Evolutionary conservation across 1,140 invertebrate genomes (phyloP).

Genomic region (Drosophila melanogaster): Release_6_plus_ISO1_MT NT_033777.3:29400001-29400500

Average conservation of each 20-base stretch:
- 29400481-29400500: neutral
- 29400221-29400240: conserved; percentile 15
- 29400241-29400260: neutral
- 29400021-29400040: conserved; percentile 41
- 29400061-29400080: conserved; percentile 75
- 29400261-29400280: no score
- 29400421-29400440: neutral
- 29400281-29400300: no score
- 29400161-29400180: conserved; percentile 61
- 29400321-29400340: no score
- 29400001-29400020: conserved; percentile 54
- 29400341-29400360: no score
- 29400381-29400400: no score
- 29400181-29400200: conserved; percentile 61
- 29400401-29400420: no score
- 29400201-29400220: conserved; percentile 17
- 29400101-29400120: conserved; percentile 78
- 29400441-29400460: neutral
- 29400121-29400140: conserved; percentile 56
- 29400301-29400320: no score
- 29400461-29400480: no score
- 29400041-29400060: conserved; percentile 63
- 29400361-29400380: no score
- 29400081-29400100: conserved; percentile 80
- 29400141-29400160: conserved; percentile 47